Evolutionary conservation across 2,888 invertebrate genomes (phyloP), one percentile per base, ranked within the genome.

Genomic region (Yponomeuta sedellus): DNA sequence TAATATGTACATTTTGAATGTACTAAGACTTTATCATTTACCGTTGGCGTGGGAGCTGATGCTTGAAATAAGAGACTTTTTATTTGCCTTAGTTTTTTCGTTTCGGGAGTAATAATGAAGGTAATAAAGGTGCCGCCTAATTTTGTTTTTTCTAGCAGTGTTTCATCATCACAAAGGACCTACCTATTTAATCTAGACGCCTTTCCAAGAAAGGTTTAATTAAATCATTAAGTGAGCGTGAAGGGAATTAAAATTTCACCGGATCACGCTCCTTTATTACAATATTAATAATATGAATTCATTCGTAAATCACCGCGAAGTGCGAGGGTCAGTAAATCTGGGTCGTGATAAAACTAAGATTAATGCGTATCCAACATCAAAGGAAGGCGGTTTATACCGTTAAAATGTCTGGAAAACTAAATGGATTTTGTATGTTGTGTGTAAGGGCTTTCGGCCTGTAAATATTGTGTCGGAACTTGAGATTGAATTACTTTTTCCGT

Each of bases 381-480:
- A 52, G 44, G 44, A 58, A 22, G n/a, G n/a, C 20, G 20, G 58
- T 58, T 58, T 58, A 19, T 19, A 19, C 20, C 58, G n/a, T 58
- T 58, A 58, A 58, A 58, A 22, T 22, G 58, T n/a, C 20, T 20
- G 58, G 58, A 22, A 58, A 58, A 58, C 58, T 10, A n/a, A 58
- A 58, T 58, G 58, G 58, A 58, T 58, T 58, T 22, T 52, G 44
- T 52, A 52, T 52, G 44, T 22, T 52, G 44, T 52, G 16, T 52
- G 44, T 52, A 52, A 16, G 44, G 44, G 44, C 12, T 52, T 12
- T 52, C 16, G 12, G 44, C 16, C 44, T 52, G 44, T 52, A 52
- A 52, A 52, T 52, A 52, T 52, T 52, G 16, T 16, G 44, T 52
- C 44, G 44, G 44, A 52, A 1, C 44, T 52, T 52, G 44, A 52